A percentile compares a stretch with the other conserved stretches of the same genome.
phyloP scores from a whole-genome alignment of 2,888 invertebrate species.

The Leucoma salicis region DNA sequence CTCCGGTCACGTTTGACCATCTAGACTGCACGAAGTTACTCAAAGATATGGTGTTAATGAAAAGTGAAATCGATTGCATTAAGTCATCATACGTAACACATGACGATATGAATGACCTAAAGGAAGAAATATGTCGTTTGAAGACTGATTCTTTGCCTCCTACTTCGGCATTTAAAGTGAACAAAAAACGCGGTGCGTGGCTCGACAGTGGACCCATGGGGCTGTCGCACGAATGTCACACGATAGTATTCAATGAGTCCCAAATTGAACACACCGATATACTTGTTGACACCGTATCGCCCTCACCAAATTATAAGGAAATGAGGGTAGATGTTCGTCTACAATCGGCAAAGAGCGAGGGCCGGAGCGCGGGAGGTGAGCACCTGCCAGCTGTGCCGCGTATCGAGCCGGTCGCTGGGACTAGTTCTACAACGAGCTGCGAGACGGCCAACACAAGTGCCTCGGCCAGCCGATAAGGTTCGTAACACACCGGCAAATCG shows the following conservation, averaged over 20 bases:
- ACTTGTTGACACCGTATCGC: not conserved
- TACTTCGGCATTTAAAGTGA: not conserved
- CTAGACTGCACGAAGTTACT: conserved; percentile 3
- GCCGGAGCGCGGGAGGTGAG: no score
- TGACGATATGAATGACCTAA: conserved; percentile 2
- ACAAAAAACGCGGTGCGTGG: not conserved
- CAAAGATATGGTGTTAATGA: conserved; percentile 2
- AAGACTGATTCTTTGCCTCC: conserved; percentile 1
- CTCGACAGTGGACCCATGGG: not conserved
- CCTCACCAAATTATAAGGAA: not conserved
- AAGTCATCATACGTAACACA: conserved; percentile 2
- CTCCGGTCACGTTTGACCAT: no score
- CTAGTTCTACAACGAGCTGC: no score
- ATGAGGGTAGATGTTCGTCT: conserved; percentile 3
- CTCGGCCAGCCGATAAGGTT: no score
- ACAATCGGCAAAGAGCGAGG: no score
- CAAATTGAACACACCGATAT: not conserved
- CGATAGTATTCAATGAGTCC: not conserved
- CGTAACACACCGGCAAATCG: no score
- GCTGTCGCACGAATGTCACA: no score
- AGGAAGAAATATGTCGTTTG: not conserved
- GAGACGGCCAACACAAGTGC: no score
- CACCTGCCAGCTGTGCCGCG: no score
- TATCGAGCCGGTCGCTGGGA: no score
- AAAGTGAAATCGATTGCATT: conserved; percentile 3